Evolutionary conservation across 2,797 vertebrate species (phyloP).

Genomic region (Paramormyrops hopkinsi): DNA sequence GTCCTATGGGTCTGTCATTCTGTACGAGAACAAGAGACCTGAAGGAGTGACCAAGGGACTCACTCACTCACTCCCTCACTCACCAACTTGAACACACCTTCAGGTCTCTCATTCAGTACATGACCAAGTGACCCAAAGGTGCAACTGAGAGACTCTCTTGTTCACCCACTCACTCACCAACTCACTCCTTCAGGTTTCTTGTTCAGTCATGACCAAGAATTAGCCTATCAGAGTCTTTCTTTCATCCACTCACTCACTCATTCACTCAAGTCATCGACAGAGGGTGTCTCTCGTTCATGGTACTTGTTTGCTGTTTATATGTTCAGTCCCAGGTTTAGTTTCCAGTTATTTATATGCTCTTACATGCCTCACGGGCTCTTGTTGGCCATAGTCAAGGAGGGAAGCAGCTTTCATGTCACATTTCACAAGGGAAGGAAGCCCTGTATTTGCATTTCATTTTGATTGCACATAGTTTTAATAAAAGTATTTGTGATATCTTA

Average conservation of each 20-base stretch:
- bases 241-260: too few species aligned
- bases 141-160: too few species aligned
- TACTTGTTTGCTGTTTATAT: neutral
- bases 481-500: neutral
- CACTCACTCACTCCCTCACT: too few species aligned
- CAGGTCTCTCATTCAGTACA: too few species aligned
- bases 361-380: neutral
- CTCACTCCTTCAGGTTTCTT: too few species aligned
- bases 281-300: neutral
- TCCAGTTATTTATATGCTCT: neutral
- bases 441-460: neutral
- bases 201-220: too few species aligned
- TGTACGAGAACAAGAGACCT: too few species aligned
- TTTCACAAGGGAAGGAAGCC: neutral
- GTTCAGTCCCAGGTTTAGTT: neutral
- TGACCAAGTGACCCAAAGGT: too few species aligned
- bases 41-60: neutral
- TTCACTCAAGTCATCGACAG: neutral
- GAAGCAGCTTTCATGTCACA: neutral
- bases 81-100: too few species aligned
- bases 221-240: too few species aligned
- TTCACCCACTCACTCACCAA: too few species aligned
- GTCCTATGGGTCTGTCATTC: too few species aligned
- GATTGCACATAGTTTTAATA: neutral
- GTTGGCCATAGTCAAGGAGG: neutral